Percentiles rank a stretch among this genome's conserved stretches.
These are phyloP conservation scores for Willowsia nigromaculata DNA, from an alignment of 2,888 invertebrate species.

Conservation along the genomic window DNA sequence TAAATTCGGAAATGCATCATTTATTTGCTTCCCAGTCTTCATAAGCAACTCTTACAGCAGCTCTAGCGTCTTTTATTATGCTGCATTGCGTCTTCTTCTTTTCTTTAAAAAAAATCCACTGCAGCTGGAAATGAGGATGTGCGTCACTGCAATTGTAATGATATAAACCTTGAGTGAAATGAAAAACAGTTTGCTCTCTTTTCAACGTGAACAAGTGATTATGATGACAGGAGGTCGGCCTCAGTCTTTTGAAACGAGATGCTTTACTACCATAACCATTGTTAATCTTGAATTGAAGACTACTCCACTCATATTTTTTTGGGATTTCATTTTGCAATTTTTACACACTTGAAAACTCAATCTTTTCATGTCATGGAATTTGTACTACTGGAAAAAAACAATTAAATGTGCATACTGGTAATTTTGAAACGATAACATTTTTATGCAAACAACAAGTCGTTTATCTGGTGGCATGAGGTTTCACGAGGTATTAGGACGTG, in stretches of 20 bases:
- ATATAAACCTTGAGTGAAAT: not conserved
- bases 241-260: constrained; percentile 6
- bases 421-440: no score
- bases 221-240: not conserved
- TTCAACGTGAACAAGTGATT: not conserved
- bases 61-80: not conserved
- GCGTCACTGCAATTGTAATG: constrained; percentile 3
- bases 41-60: not conserved
- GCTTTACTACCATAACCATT: not conserved
- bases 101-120: not conserved
- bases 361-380: no score
- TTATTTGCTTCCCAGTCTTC: not conserved
- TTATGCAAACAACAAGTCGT: no score
- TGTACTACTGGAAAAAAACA: no score
- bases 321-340: not conserved
- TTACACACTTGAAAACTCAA: no score
- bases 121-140: constrained; percentile 8
- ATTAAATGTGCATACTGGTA: no score
- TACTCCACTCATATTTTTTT: not conserved
- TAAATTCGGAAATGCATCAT: constrained; percentile 12
- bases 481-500: no score
- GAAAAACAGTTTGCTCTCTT: not conserved
- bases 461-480: no score
- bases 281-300: not conserved
- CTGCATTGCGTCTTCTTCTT: constrained; percentile 32